phyloP scores from a whole-genome alignment of 2,888 invertebrate genomes.

The Mythimna pallens region DNA sequence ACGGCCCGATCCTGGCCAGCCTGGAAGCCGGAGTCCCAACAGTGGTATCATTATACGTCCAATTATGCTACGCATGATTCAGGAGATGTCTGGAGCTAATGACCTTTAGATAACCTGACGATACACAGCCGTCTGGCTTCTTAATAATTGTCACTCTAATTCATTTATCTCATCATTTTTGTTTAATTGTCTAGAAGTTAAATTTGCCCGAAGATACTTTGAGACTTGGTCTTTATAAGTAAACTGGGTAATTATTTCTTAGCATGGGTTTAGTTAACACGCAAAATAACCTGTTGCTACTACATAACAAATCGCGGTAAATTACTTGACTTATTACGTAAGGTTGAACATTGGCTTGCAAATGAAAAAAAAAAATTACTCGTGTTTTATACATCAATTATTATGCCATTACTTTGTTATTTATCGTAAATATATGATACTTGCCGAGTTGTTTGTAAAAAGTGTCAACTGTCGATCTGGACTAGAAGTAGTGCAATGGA shows the following conservation, averaged over 20 bases:
- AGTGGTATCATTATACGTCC: too few relatives aligned
- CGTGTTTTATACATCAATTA: not conserved
- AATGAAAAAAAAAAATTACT: conserved; percentile 8
- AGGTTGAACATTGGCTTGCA: conserved; percentile 13
- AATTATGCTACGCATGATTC: not conserved
- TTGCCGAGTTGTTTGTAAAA: not conserved
- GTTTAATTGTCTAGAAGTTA: conserved; percentile 2
- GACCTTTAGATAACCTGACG: conserved; percentile 19
- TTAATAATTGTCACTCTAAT: conserved; percentile 13
- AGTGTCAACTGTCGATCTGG: not conserved
- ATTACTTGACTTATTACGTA: conserved; percentile 7
- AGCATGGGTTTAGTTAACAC: not conserved
- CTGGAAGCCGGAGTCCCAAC: too few relatives aligned
- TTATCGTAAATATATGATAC: not conserved
- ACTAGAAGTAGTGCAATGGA: conserved; percentile 19
- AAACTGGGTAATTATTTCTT: not conserved
- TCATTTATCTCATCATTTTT: conserved; percentile 4
- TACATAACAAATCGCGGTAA: conserved; percentile 1
- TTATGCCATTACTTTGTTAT: conserved; percentile 5
- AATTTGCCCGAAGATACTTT: not conserved
- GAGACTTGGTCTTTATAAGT: not conserved
- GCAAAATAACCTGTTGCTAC: conserved; percentile 26
- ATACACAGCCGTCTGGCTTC: conserved; percentile 1
- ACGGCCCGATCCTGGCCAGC: too few relatives aligned
- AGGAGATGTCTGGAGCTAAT: not conserved